Percentiles rank a stretch among this genome's conserved stretches.
These are phyloP conservation scores for Spilarctia lutea DNA, from an alignment of 2,888 invertebrate genomes.

Conservation along the genomic window DNA sequence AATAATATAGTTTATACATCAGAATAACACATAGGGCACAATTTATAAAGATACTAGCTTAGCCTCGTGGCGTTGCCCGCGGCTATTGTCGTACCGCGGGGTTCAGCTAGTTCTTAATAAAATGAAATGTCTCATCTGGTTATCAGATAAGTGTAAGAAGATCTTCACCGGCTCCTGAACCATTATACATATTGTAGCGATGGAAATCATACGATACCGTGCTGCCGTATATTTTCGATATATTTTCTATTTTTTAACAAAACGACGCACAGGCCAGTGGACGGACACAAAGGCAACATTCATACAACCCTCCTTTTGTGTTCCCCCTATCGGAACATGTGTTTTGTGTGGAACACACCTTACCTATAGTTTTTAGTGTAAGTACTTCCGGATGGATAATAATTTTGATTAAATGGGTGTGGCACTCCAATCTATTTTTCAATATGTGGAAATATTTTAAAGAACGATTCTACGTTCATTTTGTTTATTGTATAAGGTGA, in stretches of 20 bases:
- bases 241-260: conserved; percentile 48
- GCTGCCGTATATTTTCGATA: conserved; percentile 35
- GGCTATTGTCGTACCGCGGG: no score
- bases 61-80: no score
- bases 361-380: conserved; percentile 34
- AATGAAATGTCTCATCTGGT: no score
- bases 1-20: no score
- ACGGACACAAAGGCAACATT: conserved; percentile 65
- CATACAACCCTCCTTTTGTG: conserved; percentile 58
- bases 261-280: conserved; percentile 66
- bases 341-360: conserved; percentile 57
- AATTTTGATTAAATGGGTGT: conserved; percentile 49
- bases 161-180: no score
- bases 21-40: no score
- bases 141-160: no score
- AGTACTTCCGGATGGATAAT: conserved; percentile 38
- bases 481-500: neutral
- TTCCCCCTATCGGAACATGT: conserved; percentile 55
- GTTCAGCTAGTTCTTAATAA: no score
- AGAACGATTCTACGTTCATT: neutral
- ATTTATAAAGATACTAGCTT: no score
- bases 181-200: neutral
- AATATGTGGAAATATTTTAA: neutral
- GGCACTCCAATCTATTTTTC: conserved; percentile 19
- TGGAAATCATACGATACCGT: neutral